Evolutionary conservation across 2,888 invertebrate species (phyloP).

Genomic region (Tenthredo notha): DNA sequence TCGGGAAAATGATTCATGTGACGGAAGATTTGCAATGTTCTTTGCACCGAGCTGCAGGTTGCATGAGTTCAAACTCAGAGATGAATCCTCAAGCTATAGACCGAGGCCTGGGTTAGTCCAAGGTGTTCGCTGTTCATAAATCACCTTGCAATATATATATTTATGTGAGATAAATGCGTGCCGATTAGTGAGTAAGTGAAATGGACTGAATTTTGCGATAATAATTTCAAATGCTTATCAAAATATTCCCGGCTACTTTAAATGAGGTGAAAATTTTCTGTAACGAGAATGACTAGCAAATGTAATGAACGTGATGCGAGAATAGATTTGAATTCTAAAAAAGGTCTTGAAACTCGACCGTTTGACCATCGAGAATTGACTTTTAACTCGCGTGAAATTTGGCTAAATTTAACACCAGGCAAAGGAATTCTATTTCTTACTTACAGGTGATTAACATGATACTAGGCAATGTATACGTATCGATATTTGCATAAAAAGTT

Average conservation of each 20-base stretch:
- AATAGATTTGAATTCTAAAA: conserved; percentile 3
- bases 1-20: conserved; percentile 54
- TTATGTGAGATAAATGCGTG: conserved; percentile 2
- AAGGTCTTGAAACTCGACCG: not conserved
- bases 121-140: conserved; percentile 38
- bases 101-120: conserved; percentile 22
- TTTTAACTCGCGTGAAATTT: conserved; percentile 4
- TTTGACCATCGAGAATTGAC: not conserved
- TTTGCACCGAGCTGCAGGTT: conserved; percentile 44
- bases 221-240: not conserved
- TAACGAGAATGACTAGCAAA: not conserved
- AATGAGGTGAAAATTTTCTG: not conserved
- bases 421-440: conserved; percentile 1
- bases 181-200: conserved; percentile 19
- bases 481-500: conserved; percentile 26
- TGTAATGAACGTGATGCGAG: not conserved
- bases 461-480: not conserved
- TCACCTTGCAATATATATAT: not conserved
- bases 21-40: conserved; percentile 53
- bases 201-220: not conserved
- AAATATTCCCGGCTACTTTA: not conserved
- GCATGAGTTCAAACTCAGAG: conserved; percentile 46
- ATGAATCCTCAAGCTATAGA: conserved; percentile 15
- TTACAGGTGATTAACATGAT: not conserved
- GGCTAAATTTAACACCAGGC: not conserved